Evolutionary conservation across 2,888 invertebrate species (phyloP).

Genomic region (Aspidiotus destructor): DNA sequence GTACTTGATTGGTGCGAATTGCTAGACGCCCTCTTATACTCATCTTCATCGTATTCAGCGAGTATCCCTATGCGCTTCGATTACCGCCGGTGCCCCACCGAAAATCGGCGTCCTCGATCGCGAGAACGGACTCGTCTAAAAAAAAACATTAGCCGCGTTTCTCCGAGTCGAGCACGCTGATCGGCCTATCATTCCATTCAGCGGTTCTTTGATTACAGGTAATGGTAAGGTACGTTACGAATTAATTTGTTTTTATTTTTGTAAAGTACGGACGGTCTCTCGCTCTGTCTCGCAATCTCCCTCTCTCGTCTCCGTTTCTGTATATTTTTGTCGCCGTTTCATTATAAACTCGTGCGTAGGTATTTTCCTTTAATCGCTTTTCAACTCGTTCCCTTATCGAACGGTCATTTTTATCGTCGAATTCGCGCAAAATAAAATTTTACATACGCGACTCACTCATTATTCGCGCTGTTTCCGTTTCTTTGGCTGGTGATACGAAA

Average conservation of each 20-base stretch:
- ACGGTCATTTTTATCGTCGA: not conserved
- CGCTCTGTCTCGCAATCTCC: no score
- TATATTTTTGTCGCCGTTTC: no score
- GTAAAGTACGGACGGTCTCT: not conserved
- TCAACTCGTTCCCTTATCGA: conserved; percentile 11
- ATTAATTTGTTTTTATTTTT: not conserved
- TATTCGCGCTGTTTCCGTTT: not conserved
- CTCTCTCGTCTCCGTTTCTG: no score
- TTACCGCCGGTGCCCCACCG: conserved; percentile 5
- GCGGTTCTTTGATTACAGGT: conserved; percentile 15
- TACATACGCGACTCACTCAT: not conserved
- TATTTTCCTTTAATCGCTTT: not conserved
- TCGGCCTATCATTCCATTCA: conserved; percentile 21
- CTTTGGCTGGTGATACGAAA: not conserved
- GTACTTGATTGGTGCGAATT: conserved; percentile 15
- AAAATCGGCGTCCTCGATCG: conserved; percentile 5
- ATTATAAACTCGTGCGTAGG: not conserved
- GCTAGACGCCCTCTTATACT: conserved; percentile 30
- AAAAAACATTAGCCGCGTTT: conserved; percentile 12
- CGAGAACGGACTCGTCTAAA: conserved; percentile 5
- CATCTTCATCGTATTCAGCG: conserved; percentile 21
- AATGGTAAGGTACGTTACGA: conserved; percentile 22
- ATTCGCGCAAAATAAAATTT: not conserved
- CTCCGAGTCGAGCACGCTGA: not conserved
- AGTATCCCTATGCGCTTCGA: conserved; percentile 10